A percentile compares a stretch with the other conserved stretches of the same genome.
phyloP scores from a whole-genome alignment of 2,888 invertebrate species.

The Pachliopta kotzebuea region DNA sequence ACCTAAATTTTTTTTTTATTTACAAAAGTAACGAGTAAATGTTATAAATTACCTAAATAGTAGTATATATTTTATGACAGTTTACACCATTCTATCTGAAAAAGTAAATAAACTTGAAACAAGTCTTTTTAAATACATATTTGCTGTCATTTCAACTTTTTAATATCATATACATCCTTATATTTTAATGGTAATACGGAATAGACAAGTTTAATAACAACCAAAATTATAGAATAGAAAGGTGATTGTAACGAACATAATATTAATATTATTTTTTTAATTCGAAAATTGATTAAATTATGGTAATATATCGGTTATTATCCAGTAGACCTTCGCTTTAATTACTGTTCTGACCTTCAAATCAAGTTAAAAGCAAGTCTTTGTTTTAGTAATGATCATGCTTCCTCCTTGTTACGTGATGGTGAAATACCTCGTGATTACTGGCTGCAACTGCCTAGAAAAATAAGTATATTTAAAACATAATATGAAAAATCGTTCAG shows the following conservation, averaged over 20 bases:
- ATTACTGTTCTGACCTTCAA: slow-evolving; percentile 2
- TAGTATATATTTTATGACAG: background rate
- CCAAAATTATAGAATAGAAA: background rate
- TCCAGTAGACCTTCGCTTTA: slow-evolving; percentile 8
- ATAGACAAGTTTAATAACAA: background rate
- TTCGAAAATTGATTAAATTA: background rate
- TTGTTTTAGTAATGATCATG: slow-evolving; percentile 10
- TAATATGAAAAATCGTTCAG: background rate
- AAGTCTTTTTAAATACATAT: background rate
- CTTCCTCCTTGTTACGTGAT: background rate
- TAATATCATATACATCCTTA: background rate
- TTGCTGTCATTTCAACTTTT: background rate
- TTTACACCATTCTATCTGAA: background rate
- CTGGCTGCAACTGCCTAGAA: background rate
- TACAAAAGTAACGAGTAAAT: background rate
- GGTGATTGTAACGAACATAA: background rate
- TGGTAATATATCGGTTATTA: slow-evolving; percentile 10
- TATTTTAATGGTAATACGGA: background rate
- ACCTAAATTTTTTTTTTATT: background rate
- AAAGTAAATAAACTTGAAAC: background rate
- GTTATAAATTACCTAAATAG: background rate
- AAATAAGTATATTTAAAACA: background rate
- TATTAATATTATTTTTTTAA: background rate
- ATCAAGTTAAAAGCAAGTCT: slow-evolving; percentile 13
- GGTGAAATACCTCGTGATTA: background rate